Percentiles rank a stretch among this genome's conserved stretches.
phyloP scores from a whole-genome alignment of 2,888 invertebrate species.

The Noctua pronuba region DNA sequence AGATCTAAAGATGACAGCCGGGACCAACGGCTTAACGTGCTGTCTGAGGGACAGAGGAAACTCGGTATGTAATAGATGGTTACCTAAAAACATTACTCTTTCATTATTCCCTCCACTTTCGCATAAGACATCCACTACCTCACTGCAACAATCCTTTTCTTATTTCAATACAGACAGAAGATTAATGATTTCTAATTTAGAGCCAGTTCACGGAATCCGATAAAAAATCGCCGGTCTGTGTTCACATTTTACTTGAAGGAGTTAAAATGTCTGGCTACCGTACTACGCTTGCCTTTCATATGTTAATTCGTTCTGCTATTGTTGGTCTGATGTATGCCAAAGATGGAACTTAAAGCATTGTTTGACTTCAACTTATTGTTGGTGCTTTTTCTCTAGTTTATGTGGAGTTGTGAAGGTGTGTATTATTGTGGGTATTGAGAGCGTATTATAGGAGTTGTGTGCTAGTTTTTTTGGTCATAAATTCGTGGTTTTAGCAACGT shows the following conservation, averaged over 20 bases:
- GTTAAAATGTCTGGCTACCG: conserved; percentile 81
- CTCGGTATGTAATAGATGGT: background rate
- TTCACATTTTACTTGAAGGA: conserved; percentile 67
- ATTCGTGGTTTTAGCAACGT: background rate
- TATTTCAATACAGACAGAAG: conserved; percentile 51
- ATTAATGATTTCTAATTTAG: conserved; percentile 61
- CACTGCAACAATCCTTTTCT: conserved; percentile 56
- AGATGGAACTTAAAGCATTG: conserved; percentile 67
- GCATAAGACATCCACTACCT: conserved; percentile 45
- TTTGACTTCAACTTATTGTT: conserved; percentile 66
- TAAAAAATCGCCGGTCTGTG: conserved; percentile 69
- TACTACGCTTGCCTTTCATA: conserved; percentile 85
- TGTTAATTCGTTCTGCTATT: conserved; percentile 83
- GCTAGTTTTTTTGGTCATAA: background rate
- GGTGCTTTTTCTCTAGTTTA: conserved; percentile 51
- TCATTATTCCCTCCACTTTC: conserved; percentile 38
- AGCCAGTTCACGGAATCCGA: conserved; percentile 55
- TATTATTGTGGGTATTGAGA: conserved; percentile 24
- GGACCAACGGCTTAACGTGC: background rate
- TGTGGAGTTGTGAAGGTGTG: conserved; percentile 39
- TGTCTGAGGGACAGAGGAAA: background rate
- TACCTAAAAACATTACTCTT: conserved; percentile 22
- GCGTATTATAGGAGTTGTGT: background rate
- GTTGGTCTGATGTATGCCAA: conserved; percentile 75
- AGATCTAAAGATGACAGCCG: background rate